phyloP scores from a whole-genome alignment of 2,113 vertebrate genomes.

The Xyliphius kryptos region DNA sequence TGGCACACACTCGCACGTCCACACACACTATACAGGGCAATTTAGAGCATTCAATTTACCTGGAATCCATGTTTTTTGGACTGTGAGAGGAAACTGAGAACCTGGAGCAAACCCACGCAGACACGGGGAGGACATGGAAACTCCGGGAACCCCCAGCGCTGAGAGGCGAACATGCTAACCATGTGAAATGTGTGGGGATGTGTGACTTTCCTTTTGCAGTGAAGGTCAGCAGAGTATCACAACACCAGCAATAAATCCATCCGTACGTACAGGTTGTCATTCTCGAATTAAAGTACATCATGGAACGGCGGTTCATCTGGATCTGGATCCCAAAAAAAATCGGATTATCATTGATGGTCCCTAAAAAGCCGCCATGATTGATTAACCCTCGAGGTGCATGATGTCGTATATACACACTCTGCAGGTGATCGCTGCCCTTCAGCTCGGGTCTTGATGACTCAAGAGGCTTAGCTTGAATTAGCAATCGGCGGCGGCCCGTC shows the following conservation, averaged over 20 bases:
- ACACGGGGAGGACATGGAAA: too few species aligned
- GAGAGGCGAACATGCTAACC: too few species aligned
- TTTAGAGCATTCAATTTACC: too few species aligned
- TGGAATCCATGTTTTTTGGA: too few species aligned
- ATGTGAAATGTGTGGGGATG: too few species aligned
- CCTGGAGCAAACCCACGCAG: too few species aligned
- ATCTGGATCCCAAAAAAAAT: constrained; percentile 24
- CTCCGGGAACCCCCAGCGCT: too few species aligned
- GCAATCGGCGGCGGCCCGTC: constrained; percentile 13
- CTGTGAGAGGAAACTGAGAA: too few species aligned
- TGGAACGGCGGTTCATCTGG: constrained; percentile 21
- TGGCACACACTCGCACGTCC: too few species aligned
- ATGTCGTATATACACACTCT: constrained; percentile 19
- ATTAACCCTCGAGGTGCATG: constrained; percentile 29
- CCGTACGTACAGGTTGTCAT: constrained; percentile 22
- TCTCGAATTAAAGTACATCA: constrained; percentile 23
- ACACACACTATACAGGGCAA: too few species aligned
- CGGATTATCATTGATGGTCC: constrained; percentile 44
- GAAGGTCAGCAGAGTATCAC: constrained; percentile 8
- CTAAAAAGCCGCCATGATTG: constrained; percentile 30
- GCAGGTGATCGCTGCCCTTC: constrained; percentile 37
- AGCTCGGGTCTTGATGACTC: constrained; percentile 4
- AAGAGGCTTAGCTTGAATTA: constrained; percentile 18
- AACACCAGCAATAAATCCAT: constrained; percentile 9
- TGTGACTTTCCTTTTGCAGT: background rate